Evolutionary conservation across 35 echinoderm and acorn worm species (phyloP).

Genomic region (Patiria miniata): DNA sequence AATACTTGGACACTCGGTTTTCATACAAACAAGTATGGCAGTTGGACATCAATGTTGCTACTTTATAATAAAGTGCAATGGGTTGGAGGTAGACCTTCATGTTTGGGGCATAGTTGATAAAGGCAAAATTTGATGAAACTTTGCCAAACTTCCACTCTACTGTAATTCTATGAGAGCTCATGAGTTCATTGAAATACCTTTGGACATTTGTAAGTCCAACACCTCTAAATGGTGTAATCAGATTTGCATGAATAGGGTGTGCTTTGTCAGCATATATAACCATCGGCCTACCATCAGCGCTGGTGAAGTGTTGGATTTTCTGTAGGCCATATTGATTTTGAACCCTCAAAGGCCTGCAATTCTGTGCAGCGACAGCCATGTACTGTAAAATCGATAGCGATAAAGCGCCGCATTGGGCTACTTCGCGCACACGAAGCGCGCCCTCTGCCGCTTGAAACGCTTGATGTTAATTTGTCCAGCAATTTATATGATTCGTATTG

Average conservation of each 20-base stretch:
- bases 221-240: constrained; percentile 3
- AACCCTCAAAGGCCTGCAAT: no score
- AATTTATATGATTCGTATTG: no score
- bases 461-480: no score
- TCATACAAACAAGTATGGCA: constrained; percentile 3
- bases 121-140: constrained; percentile 10
- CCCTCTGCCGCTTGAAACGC: no score
- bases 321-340: no score
- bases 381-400: no score
- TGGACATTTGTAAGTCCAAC: background rate
- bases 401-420: no score
- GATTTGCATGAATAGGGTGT: background rate
- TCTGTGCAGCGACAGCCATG: no score
- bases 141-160: constrained; percentile 8
- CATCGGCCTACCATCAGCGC: background rate
- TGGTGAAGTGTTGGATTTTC: constrained; percentile 2
- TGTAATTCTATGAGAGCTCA: background rate
- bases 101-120: constrained; percentile 1
- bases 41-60: constrained; percentile 7
- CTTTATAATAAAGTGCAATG: constrained; percentile 4
- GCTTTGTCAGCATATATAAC: constrained; percentile 4
- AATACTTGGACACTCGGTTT: constrained; percentile 2
- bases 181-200: background rate
- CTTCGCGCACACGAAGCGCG: no score
- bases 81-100: constrained; percentile 8